Evolutionary conservation across 2,113 vertebrate genomes (phyloP).

Genomic region (Aramus guarauna): DNA sequence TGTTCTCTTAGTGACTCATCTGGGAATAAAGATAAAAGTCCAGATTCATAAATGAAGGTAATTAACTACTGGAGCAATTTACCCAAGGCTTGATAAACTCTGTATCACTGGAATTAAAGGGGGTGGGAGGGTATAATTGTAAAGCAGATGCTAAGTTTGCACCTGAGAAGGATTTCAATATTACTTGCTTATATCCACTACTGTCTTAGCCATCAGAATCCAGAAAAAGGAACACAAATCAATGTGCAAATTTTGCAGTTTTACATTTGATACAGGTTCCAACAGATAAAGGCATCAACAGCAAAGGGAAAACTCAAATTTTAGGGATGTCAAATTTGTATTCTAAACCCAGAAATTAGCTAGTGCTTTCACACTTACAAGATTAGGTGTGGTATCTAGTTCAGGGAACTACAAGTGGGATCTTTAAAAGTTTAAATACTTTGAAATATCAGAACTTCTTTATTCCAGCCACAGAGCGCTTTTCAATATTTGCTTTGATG

Average conservation of each 20-base stretch:
- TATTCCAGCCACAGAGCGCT: neutral
- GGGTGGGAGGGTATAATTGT: neutral
- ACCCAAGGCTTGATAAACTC: conserved; percentile 52
- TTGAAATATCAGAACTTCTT: neutral
- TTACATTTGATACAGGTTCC: neutral
- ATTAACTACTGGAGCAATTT: conserved; percentile 60
- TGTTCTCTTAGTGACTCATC: conserved; percentile 46
- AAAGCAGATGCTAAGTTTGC: conserved; percentile 31
- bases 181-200: neutral
- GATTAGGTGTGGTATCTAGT: neutral
- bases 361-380: neutral
- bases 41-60: conserved; percentile 67
- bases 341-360: neutral
- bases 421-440: neutral
- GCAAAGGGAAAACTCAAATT: neutral
- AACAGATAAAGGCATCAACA: neutral
- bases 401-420: neutral
- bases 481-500: neutral
- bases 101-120: conserved; percentile 17
- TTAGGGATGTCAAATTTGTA: neutral
- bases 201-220: neutral
- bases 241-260: neutral
- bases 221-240: neutral
- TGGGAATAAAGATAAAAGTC: conserved; percentile 65
- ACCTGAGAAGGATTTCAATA: neutral